Conservation (phyloP, 2,797 vertebrate species). For the Euthynnus affinis region DNA sequence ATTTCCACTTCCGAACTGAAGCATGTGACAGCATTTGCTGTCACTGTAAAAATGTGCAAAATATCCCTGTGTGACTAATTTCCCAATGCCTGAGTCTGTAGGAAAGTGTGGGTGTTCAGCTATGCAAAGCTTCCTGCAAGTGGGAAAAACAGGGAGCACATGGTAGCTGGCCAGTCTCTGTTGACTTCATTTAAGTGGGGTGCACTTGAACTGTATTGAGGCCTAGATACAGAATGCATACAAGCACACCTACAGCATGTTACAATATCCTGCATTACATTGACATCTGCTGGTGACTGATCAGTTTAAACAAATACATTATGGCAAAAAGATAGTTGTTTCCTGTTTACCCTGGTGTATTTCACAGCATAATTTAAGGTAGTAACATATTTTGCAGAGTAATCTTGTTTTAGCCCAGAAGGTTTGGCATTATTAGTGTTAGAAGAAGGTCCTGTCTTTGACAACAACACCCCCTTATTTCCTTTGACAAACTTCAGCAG, state of each 20-base stretch:
- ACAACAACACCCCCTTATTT: slow-evolving; percentile 41
- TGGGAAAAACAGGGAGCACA: slow-evolving; percentile 75
- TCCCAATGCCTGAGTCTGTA: slow-evolving; percentile 61
- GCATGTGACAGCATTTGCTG: slow-evolving; percentile 53
- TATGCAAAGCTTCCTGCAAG: slow-evolving; percentile 76
- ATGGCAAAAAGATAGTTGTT: neutral
- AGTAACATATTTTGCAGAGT: neutral
- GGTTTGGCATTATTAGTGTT: neutral
- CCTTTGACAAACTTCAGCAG: slow-evolving; percentile 49
- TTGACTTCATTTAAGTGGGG: slow-evolving; percentile 64
- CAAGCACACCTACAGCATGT: slow-evolving; percentile 19
- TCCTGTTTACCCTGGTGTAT: neutral
- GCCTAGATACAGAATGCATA: slow-evolving; percentile 20
- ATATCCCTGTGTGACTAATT: slow-evolving; percentile 63
- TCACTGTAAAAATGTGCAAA: slow-evolving; percentile 53
- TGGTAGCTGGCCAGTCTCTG: slow-evolving; percentile 61
- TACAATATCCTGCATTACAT: slow-evolving; percentile 57
- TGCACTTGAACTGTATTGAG: slow-evolving; percentile 43
- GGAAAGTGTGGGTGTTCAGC: slow-evolving; percentile 76
- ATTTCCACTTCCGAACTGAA: slow-evolving; percentile 30
- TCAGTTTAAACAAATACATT: neutral
- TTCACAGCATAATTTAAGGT: neutral
- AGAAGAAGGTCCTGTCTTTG: slow-evolving; percentile 28
- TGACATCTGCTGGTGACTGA: slow-evolving; percentile 74
- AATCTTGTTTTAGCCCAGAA: neutral